Percentiles rank a stretch among this genome's conserved stretches.
Evolutionary conservation across 2,888 invertebrate genomes (phyloP).

Genomic region (Amiota mariae): DNA sequence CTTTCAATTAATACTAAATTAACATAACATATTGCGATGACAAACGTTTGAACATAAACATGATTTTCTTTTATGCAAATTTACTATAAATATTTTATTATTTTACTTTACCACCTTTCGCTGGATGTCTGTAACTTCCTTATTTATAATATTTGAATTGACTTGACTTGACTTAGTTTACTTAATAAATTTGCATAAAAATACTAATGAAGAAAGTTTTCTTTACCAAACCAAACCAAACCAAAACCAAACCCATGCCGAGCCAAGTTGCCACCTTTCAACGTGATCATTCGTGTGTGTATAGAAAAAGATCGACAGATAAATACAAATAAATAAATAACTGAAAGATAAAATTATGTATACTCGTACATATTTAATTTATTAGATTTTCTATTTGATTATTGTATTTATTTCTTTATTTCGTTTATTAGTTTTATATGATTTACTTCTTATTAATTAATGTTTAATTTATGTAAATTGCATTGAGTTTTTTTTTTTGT

Average conservation of each 20-base stretch:
- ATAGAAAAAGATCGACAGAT: background rate
- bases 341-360: constrained; percentile 7
- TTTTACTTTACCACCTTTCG: background rate
- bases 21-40: background rate
- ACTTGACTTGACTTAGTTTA: constrained; percentile 9
- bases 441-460: constrained; percentile 22
- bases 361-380: background rate
- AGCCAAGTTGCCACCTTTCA: background rate
- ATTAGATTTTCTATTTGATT: background rate
- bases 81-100: background rate
- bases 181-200: constrained; percentile 21
- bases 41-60: background rate
- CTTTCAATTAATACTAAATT: background rate
- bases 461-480: constrained; percentile 23
- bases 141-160: background rate
- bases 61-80: constrained; percentile 9
- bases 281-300: no score
- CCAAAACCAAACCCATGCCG: background rate
- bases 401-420: background rate
- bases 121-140: background rate
- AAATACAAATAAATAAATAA: background rate
- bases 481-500: constrained; percentile 9
- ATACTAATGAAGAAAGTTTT: constrained; percentile 34
- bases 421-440: background rate
- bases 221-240: background rate